Evolutionary conservation across 1,140 invertebrate genomes (phyloP).

Genomic region (Caenorhabditis tropicalis): DNA sequence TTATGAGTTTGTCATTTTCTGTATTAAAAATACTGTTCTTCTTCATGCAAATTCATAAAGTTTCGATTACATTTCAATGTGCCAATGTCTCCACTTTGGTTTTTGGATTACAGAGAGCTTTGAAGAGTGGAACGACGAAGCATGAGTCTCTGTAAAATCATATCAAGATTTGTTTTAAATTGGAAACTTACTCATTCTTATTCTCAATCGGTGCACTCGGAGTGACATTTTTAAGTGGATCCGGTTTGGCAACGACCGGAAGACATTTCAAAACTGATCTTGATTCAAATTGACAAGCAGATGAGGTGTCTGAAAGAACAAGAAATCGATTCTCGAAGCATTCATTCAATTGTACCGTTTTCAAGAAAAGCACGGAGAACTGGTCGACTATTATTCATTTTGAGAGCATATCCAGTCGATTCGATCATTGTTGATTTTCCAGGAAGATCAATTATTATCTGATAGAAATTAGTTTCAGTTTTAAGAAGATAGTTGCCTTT

Average conservation of each 20-base stretch:
- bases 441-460: constrained; percentile 11
- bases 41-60: too few relatives aligned
- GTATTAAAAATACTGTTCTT: too few relatives aligned
- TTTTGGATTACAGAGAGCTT: constrained; percentile 14
- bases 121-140: constrained; percentile 7
- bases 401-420: constrained; percentile 5
- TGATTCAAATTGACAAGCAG: neutral
- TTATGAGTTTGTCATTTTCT: neutral
- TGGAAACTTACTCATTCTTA: neutral
- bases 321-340: neutral
- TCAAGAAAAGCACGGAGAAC: constrained; percentile 13
- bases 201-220: neutral
- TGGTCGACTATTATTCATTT: constrained; percentile 6
- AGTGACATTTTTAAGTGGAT: neutral
- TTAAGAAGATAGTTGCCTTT: neutral
- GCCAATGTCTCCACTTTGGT: constrained; percentile 10
- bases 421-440: constrained; percentile 18
- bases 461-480: too few relatives aligned
- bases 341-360: neutral
- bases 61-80: neutral
- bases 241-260: neutral
- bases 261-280: constrained; percentile 9
- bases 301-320: neutral
- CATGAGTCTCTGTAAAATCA: neutral
- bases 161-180: neutral